These are phyloP conservation scores for Molossus alvarezi DNA, from an alignment of 2,797 vertebrate genomes.

Conservation along the genomic window DNA sequence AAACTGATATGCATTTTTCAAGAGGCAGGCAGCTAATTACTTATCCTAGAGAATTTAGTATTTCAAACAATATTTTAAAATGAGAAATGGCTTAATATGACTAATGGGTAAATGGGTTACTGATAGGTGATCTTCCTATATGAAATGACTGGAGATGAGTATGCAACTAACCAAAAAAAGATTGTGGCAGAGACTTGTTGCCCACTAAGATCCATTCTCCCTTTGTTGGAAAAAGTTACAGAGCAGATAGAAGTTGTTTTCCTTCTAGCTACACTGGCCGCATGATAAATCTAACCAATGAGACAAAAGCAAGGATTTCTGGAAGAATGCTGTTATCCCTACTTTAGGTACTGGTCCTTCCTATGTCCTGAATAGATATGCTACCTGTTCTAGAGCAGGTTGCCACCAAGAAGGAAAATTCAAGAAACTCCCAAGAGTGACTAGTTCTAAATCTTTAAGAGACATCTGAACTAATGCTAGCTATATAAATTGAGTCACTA, in stretches of 20 bases:
- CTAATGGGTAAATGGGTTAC: not conserved
- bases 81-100: slow-evolving; percentile 18
- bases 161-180: not conserved
- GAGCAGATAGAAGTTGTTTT: not conserved
- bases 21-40: slow-evolving; percentile 35
- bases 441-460: slow-evolving; percentile 15
- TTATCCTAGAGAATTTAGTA: slow-evolving; percentile 45
- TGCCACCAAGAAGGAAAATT: slow-evolving; percentile 58
- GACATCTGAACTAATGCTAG: not conserved
- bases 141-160: slow-evolving; percentile 36
- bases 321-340: not conserved
- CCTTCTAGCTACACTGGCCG: not conserved
- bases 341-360: not conserved
- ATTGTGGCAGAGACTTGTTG: not conserved
- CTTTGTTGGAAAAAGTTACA: slow-evolving; percentile 35
- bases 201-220: not conserved
- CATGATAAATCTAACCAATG: not conserved
- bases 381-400: not conserved
- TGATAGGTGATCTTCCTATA: not conserved
- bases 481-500: not conserved
- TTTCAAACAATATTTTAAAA: slow-evolving; percentile 62
- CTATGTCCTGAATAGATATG: not conserved
- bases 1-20: slow-evolving; percentile 21
- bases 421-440: not conserved
- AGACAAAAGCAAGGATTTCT: slow-evolving; percentile 45